A percentile compares a stretch with the other conserved stretches of the same genome.
phyloP scores from a whole-genome alignment of 2,888 invertebrate species.

The Apamea monoglypha region DNA sequence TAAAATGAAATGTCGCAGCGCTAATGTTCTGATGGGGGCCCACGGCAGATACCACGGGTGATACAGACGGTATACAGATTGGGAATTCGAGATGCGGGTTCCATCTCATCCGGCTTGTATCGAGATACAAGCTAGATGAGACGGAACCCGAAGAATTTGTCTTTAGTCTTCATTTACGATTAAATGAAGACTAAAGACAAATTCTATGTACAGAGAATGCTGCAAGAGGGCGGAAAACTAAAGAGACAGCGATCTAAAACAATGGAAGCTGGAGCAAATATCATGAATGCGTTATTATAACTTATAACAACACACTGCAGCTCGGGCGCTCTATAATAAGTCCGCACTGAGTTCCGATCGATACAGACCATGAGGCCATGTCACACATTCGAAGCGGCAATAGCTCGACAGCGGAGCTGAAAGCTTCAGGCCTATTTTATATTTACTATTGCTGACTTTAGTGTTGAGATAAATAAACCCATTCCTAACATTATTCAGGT shows the following conservation, averaged over 20 bases:
- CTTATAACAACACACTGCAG: background rate
- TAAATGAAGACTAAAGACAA: background rate
- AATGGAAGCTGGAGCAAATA: conserved; percentile 3
- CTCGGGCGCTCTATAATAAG: conserved; percentile 7
- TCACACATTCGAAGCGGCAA: conserved; percentile 5
- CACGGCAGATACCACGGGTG: background rate
- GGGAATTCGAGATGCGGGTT: background rate
- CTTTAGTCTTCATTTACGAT: background rate
- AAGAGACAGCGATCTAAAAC: background rate
- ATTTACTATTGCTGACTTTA: conserved; percentile 4
- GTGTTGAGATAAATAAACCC: background rate
- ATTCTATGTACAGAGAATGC: background rate
- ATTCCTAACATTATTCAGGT: background rate
- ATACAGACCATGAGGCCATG: conserved; percentile 8
- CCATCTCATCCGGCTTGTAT: background rate
- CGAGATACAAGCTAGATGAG: too few species aligned
- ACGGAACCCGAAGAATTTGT: too few species aligned
- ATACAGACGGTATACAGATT: background rate
- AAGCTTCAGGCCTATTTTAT: background rate
- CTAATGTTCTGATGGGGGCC: background rate
- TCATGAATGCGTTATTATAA: background rate
- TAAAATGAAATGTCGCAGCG: background rate
- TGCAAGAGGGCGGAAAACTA: background rate
- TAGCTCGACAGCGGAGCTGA: background rate
- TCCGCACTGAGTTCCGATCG: conserved; percentile 22